These are phyloP conservation scores for Calliphora vicina DNA, from an alignment of 1,140 invertebrate genomes.

Conservation along the genomic window DNA sequence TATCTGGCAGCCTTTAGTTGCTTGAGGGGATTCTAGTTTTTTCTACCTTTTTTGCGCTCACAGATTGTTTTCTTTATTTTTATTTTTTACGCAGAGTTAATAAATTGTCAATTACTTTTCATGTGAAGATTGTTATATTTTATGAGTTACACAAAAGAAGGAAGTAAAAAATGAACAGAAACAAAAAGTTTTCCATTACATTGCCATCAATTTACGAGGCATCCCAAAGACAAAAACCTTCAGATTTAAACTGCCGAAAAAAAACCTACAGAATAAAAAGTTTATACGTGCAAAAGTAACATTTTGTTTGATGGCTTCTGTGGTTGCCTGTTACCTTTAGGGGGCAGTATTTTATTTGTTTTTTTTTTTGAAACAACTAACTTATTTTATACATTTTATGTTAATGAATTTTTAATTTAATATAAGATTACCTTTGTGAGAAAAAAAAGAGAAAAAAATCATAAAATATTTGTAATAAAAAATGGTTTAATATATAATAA, in stretches of 20 bases:
- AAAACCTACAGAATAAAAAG: not conserved
- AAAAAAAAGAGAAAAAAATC: not conserved
- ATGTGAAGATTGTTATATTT: constrained; percentile 29
- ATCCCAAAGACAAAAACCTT: constrained; percentile 3
- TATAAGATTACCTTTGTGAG: constrained; percentile 18
- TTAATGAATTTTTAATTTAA: constrained; percentile 35
- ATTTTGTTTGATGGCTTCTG: constrained; percentile 31
- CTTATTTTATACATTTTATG: constrained; percentile 25
- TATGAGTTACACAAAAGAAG: constrained; percentile 16
- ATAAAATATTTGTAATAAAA: not conserved
- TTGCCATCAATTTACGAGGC: not conserved
- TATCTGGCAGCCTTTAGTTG: not conserved
- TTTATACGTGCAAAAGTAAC: constrained; percentile 6
- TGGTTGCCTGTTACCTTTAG: constrained; percentile 23
- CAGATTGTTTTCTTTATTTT: not conserved
- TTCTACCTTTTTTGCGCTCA: not conserved
- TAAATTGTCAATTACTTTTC: constrained; percentile 35
- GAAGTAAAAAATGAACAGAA: not conserved
- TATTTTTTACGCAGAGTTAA: constrained; percentile 3
- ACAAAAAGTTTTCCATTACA: constrained; percentile 18
- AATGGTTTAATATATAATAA: not conserved
- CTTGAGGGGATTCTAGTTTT: not conserved
- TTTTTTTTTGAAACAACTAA: not conserved
- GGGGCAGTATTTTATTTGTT: constrained; percentile 20
- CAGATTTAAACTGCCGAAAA: not conserved